A percentile compares a stretch with the other conserved stretches of the same genome.
These are phyloP conservation scores for Zosterops hypoxanthus DNA, from an alignment of 2,113 vertebrate species.

Conservation along the genomic window DNA sequence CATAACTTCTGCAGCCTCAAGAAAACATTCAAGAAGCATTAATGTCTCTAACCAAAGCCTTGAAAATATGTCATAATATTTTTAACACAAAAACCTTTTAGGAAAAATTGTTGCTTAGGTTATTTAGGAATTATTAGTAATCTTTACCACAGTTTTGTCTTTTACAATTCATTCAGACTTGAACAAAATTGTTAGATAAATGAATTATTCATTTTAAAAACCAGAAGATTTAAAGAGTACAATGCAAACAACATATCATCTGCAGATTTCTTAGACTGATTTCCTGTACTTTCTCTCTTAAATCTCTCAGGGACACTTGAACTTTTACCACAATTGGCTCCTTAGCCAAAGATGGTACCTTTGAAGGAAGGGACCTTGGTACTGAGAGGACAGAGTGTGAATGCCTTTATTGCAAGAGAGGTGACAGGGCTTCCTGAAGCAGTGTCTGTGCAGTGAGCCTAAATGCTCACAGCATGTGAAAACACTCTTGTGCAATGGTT, in stretches of 20 bases:
- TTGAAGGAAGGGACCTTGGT: background rate
- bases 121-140: background rate
- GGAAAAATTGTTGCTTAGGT: background rate
- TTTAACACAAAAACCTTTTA: background rate
- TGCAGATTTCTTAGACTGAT: background rate
- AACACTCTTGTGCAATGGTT: rapidly evolving
- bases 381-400: background rate
- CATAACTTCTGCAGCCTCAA: background rate
- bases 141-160: background rate
- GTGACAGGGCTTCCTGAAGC: background rate
- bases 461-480: background rate
- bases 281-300: background rate
- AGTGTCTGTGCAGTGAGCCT: background rate
- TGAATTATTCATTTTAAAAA: background rate
- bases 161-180: background rate
- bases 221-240: background rate
- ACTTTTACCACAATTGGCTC: background rate
- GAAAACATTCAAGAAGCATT: background rate
- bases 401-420: background rate
- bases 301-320: background rate
- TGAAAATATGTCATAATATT: background rate
- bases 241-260: background rate
- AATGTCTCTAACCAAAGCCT: background rate
- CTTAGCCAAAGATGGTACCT: background rate
- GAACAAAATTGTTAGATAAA: background rate